Evolutionary conservation across 53 echinoderm and acorn worm species (phyloP).

Genomic region (Paracentrotus lividus): DNA sequence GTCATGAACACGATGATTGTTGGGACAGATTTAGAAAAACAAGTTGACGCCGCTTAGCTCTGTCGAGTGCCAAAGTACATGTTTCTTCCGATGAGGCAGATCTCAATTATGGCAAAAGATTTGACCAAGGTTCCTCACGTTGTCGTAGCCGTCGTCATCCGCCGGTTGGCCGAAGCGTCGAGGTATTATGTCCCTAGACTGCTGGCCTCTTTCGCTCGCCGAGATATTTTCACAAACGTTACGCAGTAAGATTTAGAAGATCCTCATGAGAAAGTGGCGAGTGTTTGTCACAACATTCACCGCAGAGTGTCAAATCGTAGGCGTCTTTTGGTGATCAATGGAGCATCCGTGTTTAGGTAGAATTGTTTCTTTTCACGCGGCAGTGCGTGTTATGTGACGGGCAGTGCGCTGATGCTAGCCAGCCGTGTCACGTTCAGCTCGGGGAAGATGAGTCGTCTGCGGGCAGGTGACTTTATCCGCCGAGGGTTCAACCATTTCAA

Average conservation of each 20-base stretch:
- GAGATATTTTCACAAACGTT: neutral
- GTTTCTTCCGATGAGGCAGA: neutral
- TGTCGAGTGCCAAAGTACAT: neutral
- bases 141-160: conserved; percentile 33
- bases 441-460: neutral
- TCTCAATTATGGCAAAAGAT: neutral
- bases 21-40: neutral
- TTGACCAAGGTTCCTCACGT: neutral
- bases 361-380: conserved; percentile 66
- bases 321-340: conserved; percentile 57
- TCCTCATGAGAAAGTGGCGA: neutral
- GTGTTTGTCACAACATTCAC: conserved; percentile 56
- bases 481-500: conserved; percentile 18
- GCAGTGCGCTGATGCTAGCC: conserved; percentile 6
- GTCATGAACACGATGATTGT: neutral
- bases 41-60: neutral
- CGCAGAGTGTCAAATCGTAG: conserved; percentile 63
- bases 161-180: conserved; percentile 1
- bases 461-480: conserved; percentile 37
- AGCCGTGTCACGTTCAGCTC: conserved; percentile 21
- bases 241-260: neutral
- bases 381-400: conserved; percentile 45
- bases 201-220: conserved; percentile 20
- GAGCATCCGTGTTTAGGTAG: conserved; percentile 45
- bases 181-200: neutral